Conservation (phyloP, 2,888 invertebrate species). For the Leucoma salicis region DNA sequence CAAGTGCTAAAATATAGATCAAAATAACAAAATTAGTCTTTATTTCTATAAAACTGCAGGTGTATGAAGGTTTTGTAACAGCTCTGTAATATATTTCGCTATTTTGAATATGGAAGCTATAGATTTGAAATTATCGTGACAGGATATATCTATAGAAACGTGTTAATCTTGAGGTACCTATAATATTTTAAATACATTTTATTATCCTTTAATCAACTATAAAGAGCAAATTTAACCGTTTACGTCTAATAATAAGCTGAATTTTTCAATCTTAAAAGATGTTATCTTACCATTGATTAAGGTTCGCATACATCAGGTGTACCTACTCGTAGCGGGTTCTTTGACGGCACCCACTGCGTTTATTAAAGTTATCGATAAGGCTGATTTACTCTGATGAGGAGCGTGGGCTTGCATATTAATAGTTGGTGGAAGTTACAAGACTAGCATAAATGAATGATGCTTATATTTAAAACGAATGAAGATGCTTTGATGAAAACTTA, state of each 20-base stretch:
- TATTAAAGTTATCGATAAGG: slow-evolving; percentile 53
- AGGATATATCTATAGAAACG: too few species aligned
- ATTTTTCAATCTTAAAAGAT: slow-evolving; percentile 37
- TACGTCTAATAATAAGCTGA: slow-evolving; percentile 22
- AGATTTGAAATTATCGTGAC: too few species aligned
- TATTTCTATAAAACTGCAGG: too few species aligned
- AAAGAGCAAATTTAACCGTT: slow-evolving; percentile 4
- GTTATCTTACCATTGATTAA: slow-evolving; percentile 52
- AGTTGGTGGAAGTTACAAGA: slow-evolving; percentile 18
- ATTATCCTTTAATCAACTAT: background rate
- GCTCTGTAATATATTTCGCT: too few species aligned
- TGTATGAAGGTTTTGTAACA: too few species aligned
- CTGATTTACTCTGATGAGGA: slow-evolving; percentile 59
- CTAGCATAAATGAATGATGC: background rate
- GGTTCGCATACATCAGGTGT: slow-evolving; percentile 40
- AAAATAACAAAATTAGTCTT: too few species aligned
- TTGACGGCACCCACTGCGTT: slow-evolving; percentile 38
- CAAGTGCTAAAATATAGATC: too few species aligned
- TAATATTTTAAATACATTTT: background rate
- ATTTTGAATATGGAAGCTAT: too few species aligned
- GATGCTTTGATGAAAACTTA: background rate
- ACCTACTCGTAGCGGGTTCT: slow-evolving; percentile 34
- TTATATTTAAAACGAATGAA: background rate
- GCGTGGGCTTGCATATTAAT: slow-evolving; percentile 56
- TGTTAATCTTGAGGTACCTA: too few species aligned